A percentile compares a stretch with the other conserved stretches of the same genome.
These are phyloP conservation scores for Rhagologus leucostigma DNA, from an alignment of 2,113 vertebrate species.

Conservation along the genomic window DNA sequence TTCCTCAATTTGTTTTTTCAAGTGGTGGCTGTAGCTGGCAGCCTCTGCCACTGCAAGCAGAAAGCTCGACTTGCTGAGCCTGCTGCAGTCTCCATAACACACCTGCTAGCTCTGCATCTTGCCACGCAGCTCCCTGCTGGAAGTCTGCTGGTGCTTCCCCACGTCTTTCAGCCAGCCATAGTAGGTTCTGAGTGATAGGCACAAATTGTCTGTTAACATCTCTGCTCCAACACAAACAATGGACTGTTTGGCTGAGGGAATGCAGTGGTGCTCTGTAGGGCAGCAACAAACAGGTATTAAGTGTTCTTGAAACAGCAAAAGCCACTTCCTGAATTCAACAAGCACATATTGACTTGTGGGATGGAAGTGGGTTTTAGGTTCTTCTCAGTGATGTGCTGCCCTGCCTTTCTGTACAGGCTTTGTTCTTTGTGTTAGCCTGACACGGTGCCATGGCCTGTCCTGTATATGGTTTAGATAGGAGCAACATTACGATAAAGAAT, in stretches of 20 bases:
- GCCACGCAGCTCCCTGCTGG: background rate
- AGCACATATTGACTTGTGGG: slow-evolving; percentile 32
- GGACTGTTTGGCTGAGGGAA: background rate
- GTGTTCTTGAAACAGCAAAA: slow-evolving; percentile 56
- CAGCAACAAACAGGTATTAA: slow-evolving; percentile 63
- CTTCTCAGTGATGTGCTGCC: slow-evolving; percentile 3
- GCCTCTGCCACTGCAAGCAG: background rate
- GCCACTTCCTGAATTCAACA: slow-evolving; percentile 61
- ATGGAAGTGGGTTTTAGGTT: slow-evolving; percentile 43
- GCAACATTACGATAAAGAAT: background rate
- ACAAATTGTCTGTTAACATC: background rate
- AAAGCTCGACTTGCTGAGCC: background rate
- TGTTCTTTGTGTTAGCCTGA: slow-evolving; percentile 38
- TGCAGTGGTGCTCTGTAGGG: background rate
- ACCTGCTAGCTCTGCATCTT: background rate
- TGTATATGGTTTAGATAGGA: background rate
- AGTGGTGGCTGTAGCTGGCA: background rate
- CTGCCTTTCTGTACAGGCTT: slow-evolving; percentile 6
- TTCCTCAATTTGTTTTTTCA: slow-evolving; percentile 12
- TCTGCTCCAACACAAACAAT: slow-evolving; percentile 9
- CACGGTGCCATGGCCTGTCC: background rate
- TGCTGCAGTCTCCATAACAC: background rate
- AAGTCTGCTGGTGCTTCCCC: background rate
- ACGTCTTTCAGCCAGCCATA: background rate
- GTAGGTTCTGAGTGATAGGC: background rate